Evolutionary conservation across 2,888 invertebrate genomes (phyloP).

Genomic region (Tethea ocularis): DNA sequence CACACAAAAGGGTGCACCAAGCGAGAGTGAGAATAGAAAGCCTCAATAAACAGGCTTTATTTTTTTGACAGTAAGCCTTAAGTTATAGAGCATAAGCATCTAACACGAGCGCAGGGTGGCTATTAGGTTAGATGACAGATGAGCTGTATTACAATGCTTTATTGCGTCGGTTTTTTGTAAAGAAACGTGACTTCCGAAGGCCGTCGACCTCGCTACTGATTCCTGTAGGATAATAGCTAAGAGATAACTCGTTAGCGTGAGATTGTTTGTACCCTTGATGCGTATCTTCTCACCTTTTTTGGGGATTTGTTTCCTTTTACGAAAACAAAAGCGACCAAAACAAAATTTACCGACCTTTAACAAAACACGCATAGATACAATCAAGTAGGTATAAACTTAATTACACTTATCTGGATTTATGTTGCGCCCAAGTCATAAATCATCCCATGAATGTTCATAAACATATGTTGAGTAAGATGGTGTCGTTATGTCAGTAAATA

Average conservation of each 20-base stretch:
- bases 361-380: conserved; percentile 18
- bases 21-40: conserved; percentile 60
- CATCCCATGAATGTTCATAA: conserved; percentile 31
- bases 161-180: conserved; percentile 62
- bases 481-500: conserved; percentile 57
- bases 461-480: conserved; percentile 42
- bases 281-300: conserved; percentile 59
- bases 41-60: conserved; percentile 65
- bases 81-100: conserved; percentile 66
- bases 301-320: conserved; percentile 48
- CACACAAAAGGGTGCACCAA: conserved; percentile 58
- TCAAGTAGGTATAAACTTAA: conserved; percentile 23
- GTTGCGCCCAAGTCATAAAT: conserved; percentile 16
- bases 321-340: conserved; percentile 32
- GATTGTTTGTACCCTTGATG: conserved; percentile 59
- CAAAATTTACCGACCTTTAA: conserved; percentile 22
- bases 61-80: conserved; percentile 72
- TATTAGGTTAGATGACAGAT: conserved; percentile 76
- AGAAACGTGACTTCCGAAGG: conserved; percentile 68
- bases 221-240: conserved; percentile 56
- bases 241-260: conserved; percentile 55
- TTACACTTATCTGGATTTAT: not conserved
- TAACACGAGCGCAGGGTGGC: conserved; percentile 51
- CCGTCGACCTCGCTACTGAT: conserved; percentile 67
- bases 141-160: conserved; percentile 71